These are phyloP conservation scores for Prolemur simus DNA, from an alignment of 2,113 vertebrate genomes.

Conservation along the genomic window DNA sequence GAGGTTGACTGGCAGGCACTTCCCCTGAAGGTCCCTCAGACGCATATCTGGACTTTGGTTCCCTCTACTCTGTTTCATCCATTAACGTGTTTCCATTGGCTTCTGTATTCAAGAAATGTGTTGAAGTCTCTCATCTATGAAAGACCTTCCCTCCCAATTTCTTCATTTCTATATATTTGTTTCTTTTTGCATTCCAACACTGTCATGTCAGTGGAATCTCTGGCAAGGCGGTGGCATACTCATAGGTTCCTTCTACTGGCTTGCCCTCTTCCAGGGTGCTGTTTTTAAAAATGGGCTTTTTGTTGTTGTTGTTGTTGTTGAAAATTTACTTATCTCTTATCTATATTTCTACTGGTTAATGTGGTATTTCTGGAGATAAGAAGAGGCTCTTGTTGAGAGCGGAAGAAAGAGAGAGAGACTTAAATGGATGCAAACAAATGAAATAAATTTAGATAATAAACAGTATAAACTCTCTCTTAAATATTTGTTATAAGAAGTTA, in stretches of 20 bases:
- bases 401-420: too few species aligned
- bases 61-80: not conserved
- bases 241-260: not conserved
- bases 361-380: not conserved
- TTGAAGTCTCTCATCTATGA: not conserved
- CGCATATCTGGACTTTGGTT: not conserved
- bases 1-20: rapidly evolving
- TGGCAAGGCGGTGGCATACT: not conserved
- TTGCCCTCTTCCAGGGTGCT: not conserved
- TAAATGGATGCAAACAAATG: not conserved
- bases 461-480: not conserved
- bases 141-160: not conserved
- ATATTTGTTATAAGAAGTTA: not conserved
- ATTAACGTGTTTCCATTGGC: not conserved
- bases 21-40: not conserved
- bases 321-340: constrained; percentile 7
- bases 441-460: not conserved
- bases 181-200: not conserved
- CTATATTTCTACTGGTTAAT: not conserved
- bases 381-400: not conserved
- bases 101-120: not conserved
- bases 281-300: not conserved
- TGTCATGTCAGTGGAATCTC: not conserved
- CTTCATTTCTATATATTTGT: not conserved
- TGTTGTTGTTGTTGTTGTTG: not conserved